Conservation (phyloP, 2,797 vertebrate genomes). For the Melanogrammus aeglefinus region DNA sequence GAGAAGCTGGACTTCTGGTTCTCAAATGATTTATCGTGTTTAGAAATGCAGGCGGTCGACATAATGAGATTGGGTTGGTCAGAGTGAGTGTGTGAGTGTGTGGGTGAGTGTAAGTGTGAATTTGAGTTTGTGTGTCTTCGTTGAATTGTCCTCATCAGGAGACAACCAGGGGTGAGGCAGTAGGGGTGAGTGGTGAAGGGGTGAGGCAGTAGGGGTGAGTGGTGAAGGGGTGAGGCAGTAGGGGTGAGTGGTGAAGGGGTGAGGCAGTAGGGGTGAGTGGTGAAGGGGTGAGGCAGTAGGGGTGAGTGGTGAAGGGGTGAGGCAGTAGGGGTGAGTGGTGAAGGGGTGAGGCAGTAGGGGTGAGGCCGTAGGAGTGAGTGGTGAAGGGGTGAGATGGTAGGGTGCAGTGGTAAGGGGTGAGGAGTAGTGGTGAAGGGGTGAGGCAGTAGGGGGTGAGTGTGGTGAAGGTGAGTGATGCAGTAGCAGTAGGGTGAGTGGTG, state of each 20-base stretch:
- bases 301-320: slow-evolving; percentile 34
- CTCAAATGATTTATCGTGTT: slow-evolving; percentile 70
- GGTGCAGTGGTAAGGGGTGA: not conserved
- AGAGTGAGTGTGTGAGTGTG: slow-evolving; percentile 41
- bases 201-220: not conserved
- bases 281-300: slow-evolving; percentile 18
- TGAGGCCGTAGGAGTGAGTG: not conserved
- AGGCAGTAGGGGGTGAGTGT: too few species aligned
- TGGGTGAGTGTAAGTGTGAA: not conserved
- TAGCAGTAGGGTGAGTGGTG: too few species aligned
- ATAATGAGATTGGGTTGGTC: slow-evolving; percentile 63
- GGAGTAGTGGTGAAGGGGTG: not conserved
- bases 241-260: not conserved
- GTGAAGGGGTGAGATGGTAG: not conserved
- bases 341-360: not conserved
- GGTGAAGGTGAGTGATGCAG: too few species aligned
- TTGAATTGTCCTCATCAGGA: too few species aligned
- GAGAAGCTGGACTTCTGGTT: slow-evolving; percentile 46
- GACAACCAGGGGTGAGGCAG: not conserved
- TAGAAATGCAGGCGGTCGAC: slow-evolving; percentile 61
- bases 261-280: not conserved
- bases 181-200: not conserved
- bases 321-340: not conserved
- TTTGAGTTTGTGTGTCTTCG: too few species aligned
- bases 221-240: not conserved